A percentile compares a stretch with the other conserved stretches of the same genome.
These are phyloP conservation scores for Epistrophe grossulariae DNA, from an alignment of 2,888 invertebrate genomes.

Conservation along the genomic window DNA sequence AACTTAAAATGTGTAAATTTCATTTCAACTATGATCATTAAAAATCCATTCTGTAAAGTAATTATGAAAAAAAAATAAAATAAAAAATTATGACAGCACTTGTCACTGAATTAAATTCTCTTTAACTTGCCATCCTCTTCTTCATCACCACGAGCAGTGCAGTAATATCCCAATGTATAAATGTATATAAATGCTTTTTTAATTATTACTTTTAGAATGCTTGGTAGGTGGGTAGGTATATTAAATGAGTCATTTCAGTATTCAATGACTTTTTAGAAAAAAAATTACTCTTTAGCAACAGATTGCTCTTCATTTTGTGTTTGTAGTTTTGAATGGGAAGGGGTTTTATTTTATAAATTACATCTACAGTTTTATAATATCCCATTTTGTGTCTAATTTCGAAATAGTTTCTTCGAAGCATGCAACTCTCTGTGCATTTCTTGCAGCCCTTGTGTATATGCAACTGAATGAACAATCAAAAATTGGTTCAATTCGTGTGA, in stretches of 20 bases:
- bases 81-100: conserved; percentile 48
- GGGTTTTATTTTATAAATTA: conserved; percentile 33
- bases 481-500: conserved; percentile 29
- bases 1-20: conserved; percentile 26
- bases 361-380: neutral
- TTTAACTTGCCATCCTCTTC: neutral
- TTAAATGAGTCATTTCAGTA: neutral
- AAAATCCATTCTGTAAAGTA: conserved; percentile 30
- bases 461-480: conserved; percentile 8
- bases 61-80: conserved; percentile 43
- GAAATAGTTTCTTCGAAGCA: conserved; percentile 14
- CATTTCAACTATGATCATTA: conserved; percentile 40
- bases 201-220: conserved; percentile 34
- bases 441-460: neutral
- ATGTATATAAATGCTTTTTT: conserved; percentile 54
- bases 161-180: neutral
- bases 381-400: conserved; percentile 23
- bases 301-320: neutral
- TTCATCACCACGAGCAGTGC: neutral
- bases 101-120: conserved; percentile 33
- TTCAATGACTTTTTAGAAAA: conserved; percentile 4
- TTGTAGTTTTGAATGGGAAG: neutral
- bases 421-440: neutral
- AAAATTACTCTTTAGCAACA: conserved; percentile 24
- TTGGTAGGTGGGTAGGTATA: neutral